These are phyloP conservation scores for Microctonus hyperodae DNA, from an alignment of 2,888 invertebrate genomes.

Conservation along the genomic window DNA sequence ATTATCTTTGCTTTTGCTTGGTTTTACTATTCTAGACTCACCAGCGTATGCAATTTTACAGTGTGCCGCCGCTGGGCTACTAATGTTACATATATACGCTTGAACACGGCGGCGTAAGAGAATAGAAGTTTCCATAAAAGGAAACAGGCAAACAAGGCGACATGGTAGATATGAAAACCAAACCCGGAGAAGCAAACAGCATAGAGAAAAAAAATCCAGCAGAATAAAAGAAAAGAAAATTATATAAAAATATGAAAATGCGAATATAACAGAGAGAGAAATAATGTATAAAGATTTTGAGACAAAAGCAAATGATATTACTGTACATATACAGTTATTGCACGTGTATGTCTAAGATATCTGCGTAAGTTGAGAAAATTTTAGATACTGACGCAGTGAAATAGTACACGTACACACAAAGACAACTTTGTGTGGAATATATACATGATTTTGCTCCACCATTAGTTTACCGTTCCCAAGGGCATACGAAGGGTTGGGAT, in stretches of 20 bases:
- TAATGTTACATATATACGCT: background rate
- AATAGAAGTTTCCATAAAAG: slow-evolving; percentile 11
- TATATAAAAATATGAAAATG: slow-evolving; percentile 2
- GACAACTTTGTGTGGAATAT: slow-evolving; percentile 41
- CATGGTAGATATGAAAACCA: slow-evolving; percentile 6
- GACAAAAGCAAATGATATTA: slow-evolving; percentile 2
- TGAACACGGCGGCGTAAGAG: background rate
- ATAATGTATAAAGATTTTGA: background rate
- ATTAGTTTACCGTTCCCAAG: slow-evolving; percentile 59
- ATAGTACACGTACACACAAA: slow-evolving; percentile 42
- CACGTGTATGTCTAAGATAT: background rate
- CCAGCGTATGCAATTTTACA: background rate
- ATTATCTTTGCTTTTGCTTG: slow-evolving; percentile 36
- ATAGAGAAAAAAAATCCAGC: background rate
- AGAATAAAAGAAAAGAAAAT: too few relatives aligned
- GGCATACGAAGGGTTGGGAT: slow-evolving; percentile 51
- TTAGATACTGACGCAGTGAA: slow-evolving; percentile 26
- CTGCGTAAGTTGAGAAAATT: slow-evolving; percentile 24
- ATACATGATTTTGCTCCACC: slow-evolving; percentile 44
- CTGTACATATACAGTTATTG: too few relatives aligned
- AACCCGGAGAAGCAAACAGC: background rate
- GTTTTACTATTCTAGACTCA: slow-evolving; percentile 5
- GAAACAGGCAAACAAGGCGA: background rate
- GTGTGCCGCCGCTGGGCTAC: background rate
- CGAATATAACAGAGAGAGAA: background rate